Evolutionary conservation across 2,888 invertebrate species (phyloP).

Genomic region (Plagodis dolabraria): DNA sequence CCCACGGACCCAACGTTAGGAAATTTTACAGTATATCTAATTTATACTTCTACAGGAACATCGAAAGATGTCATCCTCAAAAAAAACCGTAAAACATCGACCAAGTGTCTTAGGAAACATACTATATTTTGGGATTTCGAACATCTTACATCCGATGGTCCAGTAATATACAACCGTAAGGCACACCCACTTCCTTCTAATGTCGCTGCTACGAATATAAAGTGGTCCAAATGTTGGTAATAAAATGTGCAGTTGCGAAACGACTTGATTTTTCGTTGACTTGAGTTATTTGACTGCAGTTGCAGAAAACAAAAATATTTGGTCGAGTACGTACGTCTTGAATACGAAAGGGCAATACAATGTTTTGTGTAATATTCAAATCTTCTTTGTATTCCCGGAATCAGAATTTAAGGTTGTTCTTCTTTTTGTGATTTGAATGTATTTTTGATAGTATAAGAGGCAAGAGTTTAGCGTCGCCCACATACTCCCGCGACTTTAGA

Average conservation of each 20-base stretch:
- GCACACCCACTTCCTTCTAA: slow-evolving; percentile 38
- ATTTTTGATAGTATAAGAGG: too few relatives aligned
- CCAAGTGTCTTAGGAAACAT: slow-evolving; percentile 19
- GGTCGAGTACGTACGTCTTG: slow-evolving; percentile 3
- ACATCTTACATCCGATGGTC: slow-evolving; percentile 33
- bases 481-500: too few relatives aligned
- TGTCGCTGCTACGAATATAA: slow-evolving; percentile 40
- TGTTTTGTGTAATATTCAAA: too few relatives aligned
- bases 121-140: slow-evolving; percentile 14
- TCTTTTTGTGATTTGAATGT: too few relatives aligned
- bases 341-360: not conserved
- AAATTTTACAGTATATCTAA: too few relatives aligned
- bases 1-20: too few relatives aligned
- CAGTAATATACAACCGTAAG: slow-evolving; percentile 35
- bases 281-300: slow-evolving; percentile 31
- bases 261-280: slow-evolving; percentile 22
- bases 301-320: slow-evolving; percentile 24
- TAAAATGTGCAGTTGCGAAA: slow-evolving; percentile 35
- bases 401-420: too few relatives aligned
- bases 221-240: slow-evolving; percentile 35
- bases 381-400: too few relatives aligned
- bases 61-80: too few relatives aligned
- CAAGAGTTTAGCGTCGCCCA: too few relatives aligned
- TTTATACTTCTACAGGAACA: too few relatives aligned
- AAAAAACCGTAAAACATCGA: too few relatives aligned